These are phyloP conservation scores for Apomyelois bistriatella DNA, from an alignment of 2,888 invertebrate species.

Conservation along the genomic window DNA sequence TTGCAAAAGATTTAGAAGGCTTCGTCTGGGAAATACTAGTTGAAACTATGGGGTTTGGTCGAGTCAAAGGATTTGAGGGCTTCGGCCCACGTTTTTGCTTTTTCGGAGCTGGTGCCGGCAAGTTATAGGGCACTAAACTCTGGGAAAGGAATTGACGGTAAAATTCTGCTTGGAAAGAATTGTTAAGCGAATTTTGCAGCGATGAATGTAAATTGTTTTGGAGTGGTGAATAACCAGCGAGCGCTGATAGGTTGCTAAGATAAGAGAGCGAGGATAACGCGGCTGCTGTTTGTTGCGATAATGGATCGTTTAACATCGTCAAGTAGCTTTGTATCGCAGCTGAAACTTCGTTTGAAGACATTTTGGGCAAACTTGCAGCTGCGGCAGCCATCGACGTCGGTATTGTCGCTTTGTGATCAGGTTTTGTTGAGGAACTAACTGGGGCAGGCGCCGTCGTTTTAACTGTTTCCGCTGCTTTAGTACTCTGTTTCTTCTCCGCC, in stretches of 20 bases:
- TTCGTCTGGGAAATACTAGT: constrained; percentile 32
- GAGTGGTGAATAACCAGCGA: constrained; percentile 52
- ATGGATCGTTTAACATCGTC: constrained; percentile 59
- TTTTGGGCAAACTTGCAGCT: constrained; percentile 45
- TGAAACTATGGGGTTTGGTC: constrained; percentile 18
- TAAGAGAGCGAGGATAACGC: constrained; percentile 54
- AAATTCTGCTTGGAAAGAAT: constrained; percentile 67
- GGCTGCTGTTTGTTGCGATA: constrained; percentile 62
- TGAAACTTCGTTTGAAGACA: constrained; percentile 58
- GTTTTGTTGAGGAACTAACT: constrained; percentile 30
- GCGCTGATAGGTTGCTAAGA: constrained; percentile 56
- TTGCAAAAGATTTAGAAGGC: constrained; percentile 38
- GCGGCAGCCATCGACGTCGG: constrained; percentile 27
- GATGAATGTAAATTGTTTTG: constrained; percentile 53
- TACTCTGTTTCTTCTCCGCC: constrained; percentile 56
- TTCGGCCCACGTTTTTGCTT: constrained; percentile 66
- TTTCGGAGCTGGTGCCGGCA: constrained; percentile 47
- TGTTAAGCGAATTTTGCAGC: constrained; percentile 50
- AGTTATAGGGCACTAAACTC: constrained; percentile 43
- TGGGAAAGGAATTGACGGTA: constrained; percentile 63
- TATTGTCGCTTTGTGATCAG: constrained; percentile 37
- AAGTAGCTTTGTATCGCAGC: constrained; percentile 62
- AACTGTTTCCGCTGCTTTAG: constrained; percentile 41
- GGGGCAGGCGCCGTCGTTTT: constrained; percentile 31
- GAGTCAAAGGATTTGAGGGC: constrained; percentile 21